Evolutionary conservation across 1,140 invertebrate species (phyloP).

Genomic region (Contarinia nasturtii): DNA sequence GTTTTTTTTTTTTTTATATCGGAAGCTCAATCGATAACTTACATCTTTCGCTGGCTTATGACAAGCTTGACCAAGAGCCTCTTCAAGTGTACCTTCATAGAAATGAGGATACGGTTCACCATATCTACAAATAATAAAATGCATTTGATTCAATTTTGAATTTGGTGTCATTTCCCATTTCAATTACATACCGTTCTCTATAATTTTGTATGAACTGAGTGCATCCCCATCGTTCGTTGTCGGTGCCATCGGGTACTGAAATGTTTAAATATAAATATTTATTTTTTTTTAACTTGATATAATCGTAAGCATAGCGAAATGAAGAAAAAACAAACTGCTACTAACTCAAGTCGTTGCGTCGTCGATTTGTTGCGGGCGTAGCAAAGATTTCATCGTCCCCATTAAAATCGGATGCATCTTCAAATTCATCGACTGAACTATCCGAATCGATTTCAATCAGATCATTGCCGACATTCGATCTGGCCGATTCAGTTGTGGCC

Average conservation of each 20-base stretch:
- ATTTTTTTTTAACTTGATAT: too few relatives aligned
- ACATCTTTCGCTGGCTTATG: slow-evolving; percentile 72
- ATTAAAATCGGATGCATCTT: slow-evolving; percentile 63
- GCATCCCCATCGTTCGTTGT: slow-evolving; percentile 69
- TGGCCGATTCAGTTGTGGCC: not conserved
- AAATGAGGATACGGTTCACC: slow-evolving; percentile 73
- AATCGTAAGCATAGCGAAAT: too few relatives aligned
- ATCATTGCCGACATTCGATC: not conserved
- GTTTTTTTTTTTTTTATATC: not conserved
- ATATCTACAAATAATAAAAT: slow-evolving; percentile 21
- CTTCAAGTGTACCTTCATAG: slow-evolving; percentile 74
- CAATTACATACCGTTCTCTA: slow-evolving; percentile 36
- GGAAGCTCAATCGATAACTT: slow-evolving; percentile 22
- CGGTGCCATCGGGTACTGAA: slow-evolving; percentile 67
- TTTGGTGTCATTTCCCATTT: too few relatives aligned
- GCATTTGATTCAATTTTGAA: too few relatives aligned
- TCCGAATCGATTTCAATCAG: not conserved
- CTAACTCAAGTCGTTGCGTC: slow-evolving; percentile 59
- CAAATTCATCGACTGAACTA: slow-evolving; percentile 56
- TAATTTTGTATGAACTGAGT: slow-evolving; percentile 76
- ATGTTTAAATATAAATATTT: too few relatives aligned
- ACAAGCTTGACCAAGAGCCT: slow-evolving; percentile 76
- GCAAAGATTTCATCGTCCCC: slow-evolving; percentile 75
- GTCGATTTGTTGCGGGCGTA: slow-evolving; percentile 48
- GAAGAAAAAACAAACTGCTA: slow-evolving; percentile 5